Evolutionary conservation across 2,888 invertebrate species (phyloP), one percentile per base, ranked within the genome.

Genomic region (Lepidocyrtoides sp.): DNA sequence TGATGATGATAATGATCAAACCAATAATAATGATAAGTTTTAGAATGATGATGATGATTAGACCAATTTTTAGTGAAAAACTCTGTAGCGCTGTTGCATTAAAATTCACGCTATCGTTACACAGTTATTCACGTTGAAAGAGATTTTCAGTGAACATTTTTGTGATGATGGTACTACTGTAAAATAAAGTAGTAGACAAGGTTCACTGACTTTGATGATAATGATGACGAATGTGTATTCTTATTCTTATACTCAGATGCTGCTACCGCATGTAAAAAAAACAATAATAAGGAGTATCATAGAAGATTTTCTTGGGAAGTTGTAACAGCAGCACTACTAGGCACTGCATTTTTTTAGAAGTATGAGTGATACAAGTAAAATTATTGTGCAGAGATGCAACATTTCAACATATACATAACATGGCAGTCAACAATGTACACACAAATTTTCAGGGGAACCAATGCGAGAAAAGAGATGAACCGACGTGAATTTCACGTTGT

Each of bases 151-250:
- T 17, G 66, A 36, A 60, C 17, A 60, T 32, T 54, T 32, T 79
- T 54, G 77, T 79, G 4, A 26, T 79, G 26, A 79, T 29, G 54
- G 8, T 54, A 79, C 51, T 54, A 79, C 77, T 79, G 77, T 79
- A 79, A 79, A 79, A 54, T 79, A 79, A 79, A 79, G 29, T 79
- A 84, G 86, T 81, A 86, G 91, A 86, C 86, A 92, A 92, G 91
- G 93, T 93, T 93, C 93, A 93, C 88, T 93, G 93, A 93, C 93
- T 93, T 88, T 92, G 89, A 66, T 84, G 83, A 89, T 83, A 82
- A 89, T 81, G 81, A 88, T 77, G 81, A 88, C 81, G 77, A 79
- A 79, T 79, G 77, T 79, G 77, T 29, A 79, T 54, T 79, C 77
- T 79, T 79, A 79, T 75, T 4, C 26, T 3, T 14, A n/a, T n/a